Evolutionary conservation across 1,140 invertebrate genomes (phyloP).

Genomic region (Arctopsyche grandis): DNA sequence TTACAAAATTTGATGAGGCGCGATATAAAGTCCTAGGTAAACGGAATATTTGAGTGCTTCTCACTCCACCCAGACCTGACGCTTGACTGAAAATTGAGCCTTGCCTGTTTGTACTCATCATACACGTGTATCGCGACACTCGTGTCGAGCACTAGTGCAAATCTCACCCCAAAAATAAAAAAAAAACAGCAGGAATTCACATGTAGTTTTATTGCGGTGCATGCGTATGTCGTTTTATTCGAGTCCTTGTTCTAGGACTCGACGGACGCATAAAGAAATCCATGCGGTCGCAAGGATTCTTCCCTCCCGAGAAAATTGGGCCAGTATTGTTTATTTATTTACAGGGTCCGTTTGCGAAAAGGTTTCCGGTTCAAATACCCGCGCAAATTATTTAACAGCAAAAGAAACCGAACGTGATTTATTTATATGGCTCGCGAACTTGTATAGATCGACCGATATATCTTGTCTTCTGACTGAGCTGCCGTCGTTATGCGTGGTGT

Average conservation of each 20-base stretch:
- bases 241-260: neutral
- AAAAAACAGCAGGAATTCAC: neutral
- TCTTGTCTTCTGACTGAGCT: neutral
- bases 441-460: no score
- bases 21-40: neutral
- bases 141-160: neutral
- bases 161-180: neutral
- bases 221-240: neutral
- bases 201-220: no score
- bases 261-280: conserved; percentile 23
- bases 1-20: conserved; percentile 7
- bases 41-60: neutral
- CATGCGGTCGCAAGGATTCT: neutral
- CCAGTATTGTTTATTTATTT: conserved; percentile 36
- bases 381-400: conserved; percentile 30
- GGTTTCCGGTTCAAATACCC: conserved; percentile 35
- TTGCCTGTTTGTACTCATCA: neutral
- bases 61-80: neutral
- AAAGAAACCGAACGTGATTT: conserved; percentile 40
- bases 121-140: neutral
- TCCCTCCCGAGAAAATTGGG: conserved; percentile 12
- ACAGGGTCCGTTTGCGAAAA: conserved; percentile 14
- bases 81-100: neutral
- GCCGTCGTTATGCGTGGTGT: no score
- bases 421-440: conserved; percentile 19